Evolutionary conservation across 2,113 vertebrate species (phyloP).

Genomic region (Pachyramphus minor): DNA sequence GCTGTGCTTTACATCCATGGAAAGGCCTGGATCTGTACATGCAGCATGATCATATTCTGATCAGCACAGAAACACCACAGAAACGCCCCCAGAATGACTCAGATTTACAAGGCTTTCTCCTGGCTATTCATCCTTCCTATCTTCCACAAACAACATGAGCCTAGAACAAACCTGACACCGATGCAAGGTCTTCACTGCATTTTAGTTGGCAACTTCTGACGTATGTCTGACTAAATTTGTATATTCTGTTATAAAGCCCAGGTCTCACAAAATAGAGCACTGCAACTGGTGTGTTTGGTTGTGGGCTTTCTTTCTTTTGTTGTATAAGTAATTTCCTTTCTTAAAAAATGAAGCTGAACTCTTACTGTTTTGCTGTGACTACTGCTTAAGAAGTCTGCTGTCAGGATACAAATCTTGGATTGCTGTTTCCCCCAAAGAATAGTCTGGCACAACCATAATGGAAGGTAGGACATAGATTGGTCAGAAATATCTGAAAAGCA

Average conservation of each 20-base stretch:
- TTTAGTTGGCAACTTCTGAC: background rate
- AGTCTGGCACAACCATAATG: background rate
- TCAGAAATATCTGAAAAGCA: background rate
- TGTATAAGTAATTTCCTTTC: background rate
- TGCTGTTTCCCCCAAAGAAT: background rate
- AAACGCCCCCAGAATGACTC: background rate
- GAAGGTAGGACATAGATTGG: background rate
- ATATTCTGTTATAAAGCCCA: background rate
- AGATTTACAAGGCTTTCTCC: background rate
- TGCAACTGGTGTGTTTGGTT: background rate
- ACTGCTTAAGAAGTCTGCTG: background rate
- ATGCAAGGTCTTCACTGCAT: background rate
- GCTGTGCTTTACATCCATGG: background rate
- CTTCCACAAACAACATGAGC: background rate
- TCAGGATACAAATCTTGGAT: background rate
- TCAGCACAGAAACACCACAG: background rate
- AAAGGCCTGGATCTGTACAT: background rate
- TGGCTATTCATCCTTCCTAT: background rate
- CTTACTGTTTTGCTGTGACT: background rate
- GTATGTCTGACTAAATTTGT: background rate
- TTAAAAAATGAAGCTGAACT: background rate
- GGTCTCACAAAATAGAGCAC: background rate
- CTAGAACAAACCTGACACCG: background rate
- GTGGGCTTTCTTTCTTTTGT: background rate
- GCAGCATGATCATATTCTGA: background rate